Conservation (phyloP, 2,797 vertebrate genomes). For the Coregonus sp. region DNA sequence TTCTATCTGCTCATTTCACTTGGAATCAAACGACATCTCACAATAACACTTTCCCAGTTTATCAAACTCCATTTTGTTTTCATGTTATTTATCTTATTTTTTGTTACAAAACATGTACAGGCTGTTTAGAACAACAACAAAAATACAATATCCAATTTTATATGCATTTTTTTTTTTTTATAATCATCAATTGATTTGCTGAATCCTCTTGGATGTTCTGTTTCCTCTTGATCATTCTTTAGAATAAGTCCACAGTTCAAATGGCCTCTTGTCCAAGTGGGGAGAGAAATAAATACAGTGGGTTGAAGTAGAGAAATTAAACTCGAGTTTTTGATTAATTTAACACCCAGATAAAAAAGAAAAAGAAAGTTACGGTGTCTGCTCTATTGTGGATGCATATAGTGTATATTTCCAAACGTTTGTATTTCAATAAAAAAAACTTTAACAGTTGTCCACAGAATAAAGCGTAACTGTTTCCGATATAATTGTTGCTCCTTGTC, state of each 20-base stretch:
- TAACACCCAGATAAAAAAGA: constrained; percentile 72
- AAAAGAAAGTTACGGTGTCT: constrained; percentile 66
- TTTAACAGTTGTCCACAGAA: constrained; percentile 77
- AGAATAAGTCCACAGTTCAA: constrained; percentile 55
- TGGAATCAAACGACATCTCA: neutral
- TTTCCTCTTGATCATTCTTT: constrained; percentile 67
- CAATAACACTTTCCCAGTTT: constrained; percentile 48
- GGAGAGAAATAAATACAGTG: constrained; percentile 75
- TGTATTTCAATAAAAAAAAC: constrained; percentile 60
- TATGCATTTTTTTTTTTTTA: constrained; percentile 52
- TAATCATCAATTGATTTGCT: constrained; percentile 65
- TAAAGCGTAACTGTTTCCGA: constrained; percentile 72
- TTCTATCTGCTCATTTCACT: constrained; percentile 26
- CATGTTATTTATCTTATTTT: constrained; percentile 72
- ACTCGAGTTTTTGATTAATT: constrained; percentile 66
- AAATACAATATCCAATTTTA: constrained; percentile 75
- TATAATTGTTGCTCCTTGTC: constrained; percentile 75
- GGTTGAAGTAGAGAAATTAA: constrained; percentile 66
- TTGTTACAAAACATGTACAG: constrained; percentile 79
- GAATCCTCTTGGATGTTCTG: constrained; percentile 62
- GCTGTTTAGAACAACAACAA: constrained; percentile 82
- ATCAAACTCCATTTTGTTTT: constrained; percentile 63
- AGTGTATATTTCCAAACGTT: constrained; percentile 48
- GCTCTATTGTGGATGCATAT: constrained; percentile 63
- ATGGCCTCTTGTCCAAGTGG: constrained; percentile 49